Evolutionary conservation across 2,113 vertebrate species (phyloP).

Genomic region (Lycaon pictus): DNA sequence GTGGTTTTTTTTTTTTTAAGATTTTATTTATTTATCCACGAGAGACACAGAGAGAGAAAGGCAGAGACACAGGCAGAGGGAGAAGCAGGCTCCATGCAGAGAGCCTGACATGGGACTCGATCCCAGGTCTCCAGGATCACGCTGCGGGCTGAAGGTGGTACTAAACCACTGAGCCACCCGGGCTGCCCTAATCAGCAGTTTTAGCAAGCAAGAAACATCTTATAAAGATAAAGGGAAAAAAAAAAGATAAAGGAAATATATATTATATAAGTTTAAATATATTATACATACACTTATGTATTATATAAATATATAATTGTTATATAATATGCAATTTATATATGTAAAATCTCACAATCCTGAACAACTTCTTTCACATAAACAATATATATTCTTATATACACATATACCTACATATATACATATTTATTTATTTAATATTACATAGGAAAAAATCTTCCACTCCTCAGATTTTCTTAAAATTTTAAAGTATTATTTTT

Average conservation of each 20-base stretch:
- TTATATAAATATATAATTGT: neutral
- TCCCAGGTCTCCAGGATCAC: too few species aligned
- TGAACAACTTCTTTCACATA: neutral
- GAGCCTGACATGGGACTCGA: too few species aligned
- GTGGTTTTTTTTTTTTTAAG: neutral
- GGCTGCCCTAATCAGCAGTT: neutral
- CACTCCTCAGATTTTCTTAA: neutral
- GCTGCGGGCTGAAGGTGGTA: too few species aligned
- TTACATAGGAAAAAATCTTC: neutral
- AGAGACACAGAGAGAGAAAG: too few species aligned
- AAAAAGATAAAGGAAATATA: neutral
- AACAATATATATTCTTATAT: neutral
- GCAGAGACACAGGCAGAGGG: too few species aligned
- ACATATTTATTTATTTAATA: neutral
- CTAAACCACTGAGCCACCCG: too few species aligned
- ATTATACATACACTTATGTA: neutral
- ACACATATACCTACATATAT: neutral
- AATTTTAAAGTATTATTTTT: slow-evolving; percentile 17
- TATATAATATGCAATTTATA: neutral
- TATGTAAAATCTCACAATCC: neutral
- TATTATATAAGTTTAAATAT: neutral
- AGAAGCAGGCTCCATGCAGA: too few species aligned
- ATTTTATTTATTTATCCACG: too few species aligned
- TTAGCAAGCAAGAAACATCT: neutral
- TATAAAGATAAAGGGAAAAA: neutral